phyloP scores from a whole-genome alignment of 2,888 invertebrate genomes.

The Crematogaster levior region DNA sequence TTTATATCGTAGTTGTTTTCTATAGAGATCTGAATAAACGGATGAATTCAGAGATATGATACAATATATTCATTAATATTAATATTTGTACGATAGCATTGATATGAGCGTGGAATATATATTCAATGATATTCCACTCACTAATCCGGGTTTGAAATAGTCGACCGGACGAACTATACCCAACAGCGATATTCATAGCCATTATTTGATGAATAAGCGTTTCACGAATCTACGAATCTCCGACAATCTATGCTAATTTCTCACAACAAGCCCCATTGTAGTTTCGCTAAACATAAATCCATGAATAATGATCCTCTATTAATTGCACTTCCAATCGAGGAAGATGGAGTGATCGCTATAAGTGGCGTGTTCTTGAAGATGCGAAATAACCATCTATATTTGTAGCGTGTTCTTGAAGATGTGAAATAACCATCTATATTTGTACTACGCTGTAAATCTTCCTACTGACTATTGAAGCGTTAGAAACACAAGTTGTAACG shows the following conservation, averaged over 20 bases:
- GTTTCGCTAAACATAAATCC: background rate
- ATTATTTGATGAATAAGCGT: slow-evolving; percentile 40
- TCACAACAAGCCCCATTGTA: background rate
- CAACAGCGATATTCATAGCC: slow-evolving; percentile 14
- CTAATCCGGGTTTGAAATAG: slow-evolving; percentile 30
- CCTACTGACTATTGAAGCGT: slow-evolving; percentile 2
- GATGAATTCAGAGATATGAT: background rate
- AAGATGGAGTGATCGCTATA: too few species aligned
- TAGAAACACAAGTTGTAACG: slow-evolving; percentile 15
- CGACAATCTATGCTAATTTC: slow-evolving; percentile 23
- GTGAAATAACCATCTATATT: background rate
- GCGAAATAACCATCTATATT: background rate
- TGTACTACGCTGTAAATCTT: slow-evolving; percentile 19
- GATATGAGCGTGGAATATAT: background rate
- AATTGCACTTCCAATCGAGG: background rate
- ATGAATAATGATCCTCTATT: slow-evolving; percentile 20
- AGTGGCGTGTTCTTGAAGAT: background rate
- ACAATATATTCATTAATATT: slow-evolving; percentile 4
- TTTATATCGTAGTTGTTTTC: background rate
- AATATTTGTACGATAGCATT: slow-evolving; percentile 28
- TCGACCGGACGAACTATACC: slow-evolving; percentile 9
- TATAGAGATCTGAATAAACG: background rate
- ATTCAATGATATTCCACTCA: slow-evolving; percentile 13
- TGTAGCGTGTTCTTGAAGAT: background rate
- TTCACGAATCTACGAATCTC: slow-evolving; percentile 16